A percentile compares a stretch with the other conserved stretches of the same genome.
These are phyloP conservation scores for Paramuricea clavata DNA, from an alignment of 92 coral and sea anemone genomes.

Conservation along the genomic window DNA sequence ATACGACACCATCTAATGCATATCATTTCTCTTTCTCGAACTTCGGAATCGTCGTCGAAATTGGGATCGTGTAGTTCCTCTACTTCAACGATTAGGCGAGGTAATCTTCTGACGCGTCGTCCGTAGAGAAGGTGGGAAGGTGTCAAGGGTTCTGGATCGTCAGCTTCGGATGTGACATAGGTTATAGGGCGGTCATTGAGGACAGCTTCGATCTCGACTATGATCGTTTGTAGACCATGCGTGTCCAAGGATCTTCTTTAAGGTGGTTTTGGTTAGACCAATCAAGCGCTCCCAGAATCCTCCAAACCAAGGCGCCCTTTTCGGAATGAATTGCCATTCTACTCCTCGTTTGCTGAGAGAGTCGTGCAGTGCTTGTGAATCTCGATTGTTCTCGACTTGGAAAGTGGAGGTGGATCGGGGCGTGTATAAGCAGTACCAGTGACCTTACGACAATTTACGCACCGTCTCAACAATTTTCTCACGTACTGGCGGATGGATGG, in stretches of 20 bases:
- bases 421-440: slow-evolving; percentile 35
- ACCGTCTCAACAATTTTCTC: slow-evolving; percentile 35
- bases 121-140: slow-evolving; percentile 42
- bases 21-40: no score
- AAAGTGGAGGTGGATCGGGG: slow-evolving; percentile 51
- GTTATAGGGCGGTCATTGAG: background rate
- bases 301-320: slow-evolving; percentile 67
- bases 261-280: slow-evolving; percentile 56
- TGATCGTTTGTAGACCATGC: background rate
- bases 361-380: slow-evolving; percentile 56
- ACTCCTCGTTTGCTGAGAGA: slow-evolving; percentile 53
- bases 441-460: slow-evolving; percentile 51
- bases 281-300: slow-evolving; percentile 69
- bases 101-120: background rate
- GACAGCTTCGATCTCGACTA: background rate
- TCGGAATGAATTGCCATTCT: slow-evolving; percentile 71
- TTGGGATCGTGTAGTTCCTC: background rate
- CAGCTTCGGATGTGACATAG: background rate
- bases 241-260: background rate
- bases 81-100: background rate
- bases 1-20: no score
- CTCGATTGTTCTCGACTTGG: slow-evolving; percentile 52
- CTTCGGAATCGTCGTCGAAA: background rate
- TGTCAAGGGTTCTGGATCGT: slow-evolving; percentile 40
- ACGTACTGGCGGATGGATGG: slow-evolving; percentile 43